Percentiles rank a stretch among this genome's conserved stretches.
phyloP scores from a whole-genome alignment of 2,888 invertebrate species.

The Noctua fimbriata region DNA sequence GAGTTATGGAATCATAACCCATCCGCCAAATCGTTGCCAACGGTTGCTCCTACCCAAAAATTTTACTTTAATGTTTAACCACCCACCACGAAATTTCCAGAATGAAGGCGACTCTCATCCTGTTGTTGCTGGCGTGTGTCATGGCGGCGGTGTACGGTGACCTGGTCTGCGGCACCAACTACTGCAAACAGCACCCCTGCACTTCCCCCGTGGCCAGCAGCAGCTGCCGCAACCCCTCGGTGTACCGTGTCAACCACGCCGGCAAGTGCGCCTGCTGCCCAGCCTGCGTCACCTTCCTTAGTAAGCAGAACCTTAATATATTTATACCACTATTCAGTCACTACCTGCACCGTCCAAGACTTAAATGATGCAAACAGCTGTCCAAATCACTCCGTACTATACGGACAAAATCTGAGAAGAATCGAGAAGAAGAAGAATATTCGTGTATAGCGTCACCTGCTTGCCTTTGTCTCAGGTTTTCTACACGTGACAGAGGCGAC shows the following conservation, averaged over 20 bases:
- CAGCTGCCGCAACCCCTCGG: conserved; percentile 78
- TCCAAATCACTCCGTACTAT: background rate
- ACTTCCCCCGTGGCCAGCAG: conserved; percentile 67
- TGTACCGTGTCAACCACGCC: conserved; percentile 81
- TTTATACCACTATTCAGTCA: background rate
- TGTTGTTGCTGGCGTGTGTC: conserved; percentile 78
- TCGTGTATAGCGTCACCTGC: background rate
- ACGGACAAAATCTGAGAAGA: background rate
- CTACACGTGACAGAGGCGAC: background rate
- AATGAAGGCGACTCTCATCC: conserved; percentile 81
- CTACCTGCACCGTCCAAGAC: background rate
- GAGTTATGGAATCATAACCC: background rate
- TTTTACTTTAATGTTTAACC: background rate
- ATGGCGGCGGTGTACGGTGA: conserved; percentile 80
- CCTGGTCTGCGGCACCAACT: conserved; percentile 84
- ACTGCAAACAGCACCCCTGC: conserved; percentile 85
- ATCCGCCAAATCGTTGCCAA: background rate
- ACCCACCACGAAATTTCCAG: conserved; percentile 65
- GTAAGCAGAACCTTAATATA: conserved; percentile 72
- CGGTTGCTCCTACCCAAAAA: background rate
- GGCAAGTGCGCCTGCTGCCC: conserved; percentile 88
- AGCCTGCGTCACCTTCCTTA: conserved; percentile 83
- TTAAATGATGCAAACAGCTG: background rate
- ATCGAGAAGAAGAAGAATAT: background rate
- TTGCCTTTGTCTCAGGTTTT: background rate